phyloP scores from a whole-genome alignment of 2,888 invertebrate species.

The Synergus gifuensis region DNA sequence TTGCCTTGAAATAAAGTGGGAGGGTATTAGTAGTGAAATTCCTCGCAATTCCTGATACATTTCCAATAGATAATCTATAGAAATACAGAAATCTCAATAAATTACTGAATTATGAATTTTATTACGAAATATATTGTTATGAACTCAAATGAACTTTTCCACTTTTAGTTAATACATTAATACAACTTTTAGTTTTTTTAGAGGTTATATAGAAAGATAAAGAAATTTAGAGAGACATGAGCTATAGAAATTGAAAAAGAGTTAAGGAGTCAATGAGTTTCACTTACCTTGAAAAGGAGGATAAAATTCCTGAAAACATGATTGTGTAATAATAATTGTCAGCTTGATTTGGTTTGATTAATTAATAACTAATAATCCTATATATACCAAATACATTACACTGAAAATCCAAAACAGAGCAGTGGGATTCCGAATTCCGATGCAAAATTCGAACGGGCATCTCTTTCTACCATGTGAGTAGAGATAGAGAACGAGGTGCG shows the following conservation, averaged over 20 bases:
- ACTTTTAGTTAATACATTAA: no score
- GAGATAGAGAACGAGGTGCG: no score
- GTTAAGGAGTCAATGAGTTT: background rate
- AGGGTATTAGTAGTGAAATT: conserved; percentile 67
- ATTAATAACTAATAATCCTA: no score
- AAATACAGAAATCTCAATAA: background rate
- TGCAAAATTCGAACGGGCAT: no score
- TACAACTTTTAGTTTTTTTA: background rate
- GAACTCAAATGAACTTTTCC: no score
- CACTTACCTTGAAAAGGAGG: conserved; percentile 23
- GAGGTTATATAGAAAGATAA: conserved; percentile 3
- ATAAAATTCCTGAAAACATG: conserved; percentile 17
- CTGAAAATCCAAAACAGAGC: no score
- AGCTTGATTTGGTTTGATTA: no score
- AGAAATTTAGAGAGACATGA: background rate
- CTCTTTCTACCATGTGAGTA: no score
- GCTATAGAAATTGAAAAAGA: background rate
- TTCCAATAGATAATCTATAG: conserved; percentile 59
- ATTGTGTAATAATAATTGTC: background rate
- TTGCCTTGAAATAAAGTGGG: conserved; percentile 72
- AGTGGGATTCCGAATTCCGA: no score
- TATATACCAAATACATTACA: no score
- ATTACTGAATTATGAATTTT: no score
- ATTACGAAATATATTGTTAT: no score
- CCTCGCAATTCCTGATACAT: conserved; percentile 57